A percentile compares a stretch with the other conserved stretches of the same genome.
These are phyloP conservation scores for Elephas maximus DNA, from an alignment of 2,113 vertebrate species.

Conservation along the genomic window DNA sequence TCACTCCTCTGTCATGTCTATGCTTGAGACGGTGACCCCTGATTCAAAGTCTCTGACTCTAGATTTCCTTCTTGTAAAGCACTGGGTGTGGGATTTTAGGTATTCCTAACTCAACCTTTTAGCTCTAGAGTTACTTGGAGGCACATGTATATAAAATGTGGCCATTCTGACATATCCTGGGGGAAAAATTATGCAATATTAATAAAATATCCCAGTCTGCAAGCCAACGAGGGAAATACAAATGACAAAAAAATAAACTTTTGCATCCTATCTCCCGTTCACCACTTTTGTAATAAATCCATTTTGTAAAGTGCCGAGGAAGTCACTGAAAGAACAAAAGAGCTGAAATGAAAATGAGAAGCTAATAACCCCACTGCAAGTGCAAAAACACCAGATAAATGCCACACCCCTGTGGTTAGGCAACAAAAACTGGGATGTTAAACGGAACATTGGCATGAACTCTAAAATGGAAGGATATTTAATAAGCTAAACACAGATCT, in stretches of 20 bases:
- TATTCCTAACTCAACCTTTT: background rate
- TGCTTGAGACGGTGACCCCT: background rate
- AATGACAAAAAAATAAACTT: constrained; percentile 47
- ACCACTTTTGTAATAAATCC: constrained; percentile 34
- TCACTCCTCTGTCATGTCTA: background rate
- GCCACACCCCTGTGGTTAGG: background rate
- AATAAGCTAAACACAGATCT: background rate
- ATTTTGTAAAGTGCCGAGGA: constrained; percentile 28
- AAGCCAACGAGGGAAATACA: constrained; percentile 46
- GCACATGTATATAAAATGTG: too few relatives aligned
- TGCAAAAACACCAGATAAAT: background rate
- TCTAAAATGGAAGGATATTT: background rate
- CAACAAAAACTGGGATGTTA: background rate
- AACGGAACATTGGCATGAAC: background rate
- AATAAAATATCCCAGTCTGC: background rate
- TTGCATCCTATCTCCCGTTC: constrained; percentile 35
- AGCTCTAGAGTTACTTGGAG: constrained; percentile 31
- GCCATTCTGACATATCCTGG: constrained; percentile 19
- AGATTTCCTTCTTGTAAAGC: background rate
- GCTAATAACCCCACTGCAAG: background rate
- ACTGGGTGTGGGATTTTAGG: background rate
- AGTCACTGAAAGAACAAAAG: constrained; percentile 15
- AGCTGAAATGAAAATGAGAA: constrained; percentile 61
- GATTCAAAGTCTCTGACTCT: constrained; percentile 47
- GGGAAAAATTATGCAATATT: background rate